Evolutionary conservation across 2,888 invertebrate species (phyloP), one percentile per base, ranked within the genome.

Genomic region (Mylabris sibirica): DNA sequence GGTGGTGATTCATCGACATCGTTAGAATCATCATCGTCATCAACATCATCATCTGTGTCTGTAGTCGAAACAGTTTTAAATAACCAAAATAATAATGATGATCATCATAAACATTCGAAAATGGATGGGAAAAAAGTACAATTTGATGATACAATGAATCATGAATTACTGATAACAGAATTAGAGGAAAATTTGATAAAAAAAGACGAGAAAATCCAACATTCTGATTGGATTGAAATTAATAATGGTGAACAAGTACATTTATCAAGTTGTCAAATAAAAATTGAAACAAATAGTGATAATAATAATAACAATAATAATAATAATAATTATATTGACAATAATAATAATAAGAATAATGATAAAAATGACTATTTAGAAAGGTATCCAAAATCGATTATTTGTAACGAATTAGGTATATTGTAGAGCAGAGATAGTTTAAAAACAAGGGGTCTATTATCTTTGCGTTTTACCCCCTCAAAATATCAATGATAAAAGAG

Each of bases 161-260:
- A 91, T 80, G 92, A 92, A 84, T 87, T 91, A 84, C 86, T 92
- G 77, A 92, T 92, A 77, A 89, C 90, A 71, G 92, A 92, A 81
- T 80, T 92, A 82, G 70, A 53, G 17, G 89, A 91, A 76, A 89
- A 88, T 65, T 92, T 92, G 92, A 88, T 89, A 63, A 77, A 77
- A 62, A 81, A 83, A 69, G 81, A 84, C 61, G 81, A 81, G 26
- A 77, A 80, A 69, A 83, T 83, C 57, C 80, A 81, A 44, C 81
- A 80, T 69, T 86, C 87, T 0, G 88, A 88, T 80, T 88, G 88
- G 88, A 86, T 87, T 66, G 88, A 88, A 79, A 85, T 88, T 72
- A 87, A 86, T 74, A 86, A 88, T 80, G 88, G 88, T 70, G 85
- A 87, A 72, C 86, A 88, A 79, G 87, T 88, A 59, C 85, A 86